A percentile compares a stretch with the other conserved stretches of the same genome.
These are phyloP conservation scores for Cassiopea andromeda DNA, from an alignment of 30 jellyfish, hydroid and myxozoan species.

Conservation along the genomic window DNA sequence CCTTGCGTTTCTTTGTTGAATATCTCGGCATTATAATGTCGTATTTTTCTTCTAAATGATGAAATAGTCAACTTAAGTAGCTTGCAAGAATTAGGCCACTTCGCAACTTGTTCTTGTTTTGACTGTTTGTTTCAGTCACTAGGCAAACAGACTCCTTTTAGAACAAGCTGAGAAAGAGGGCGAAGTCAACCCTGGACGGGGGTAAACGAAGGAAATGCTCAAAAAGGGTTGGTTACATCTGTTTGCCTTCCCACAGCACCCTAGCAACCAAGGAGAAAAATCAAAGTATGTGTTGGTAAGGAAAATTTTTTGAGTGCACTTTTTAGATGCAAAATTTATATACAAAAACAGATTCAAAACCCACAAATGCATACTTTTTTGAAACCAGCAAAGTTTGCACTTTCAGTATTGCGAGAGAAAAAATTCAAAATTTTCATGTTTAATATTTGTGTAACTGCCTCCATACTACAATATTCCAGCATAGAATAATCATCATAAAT, in stretches of 20 bases:
- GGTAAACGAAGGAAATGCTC: not conserved
- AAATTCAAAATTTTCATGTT: not conserved
- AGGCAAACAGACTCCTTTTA: not conserved
- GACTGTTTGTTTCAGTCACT: not conserved
- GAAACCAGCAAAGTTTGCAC: not conserved
- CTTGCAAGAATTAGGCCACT: not conserved
- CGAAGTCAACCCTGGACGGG: not conserved
- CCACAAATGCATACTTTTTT: not conserved
- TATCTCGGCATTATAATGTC: conserved; percentile 13
- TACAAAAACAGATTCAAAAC: not conserved
- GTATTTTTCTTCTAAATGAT: not conserved
- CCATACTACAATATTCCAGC: not conserved
- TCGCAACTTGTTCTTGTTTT: not conserved
- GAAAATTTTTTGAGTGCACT: not conserved
- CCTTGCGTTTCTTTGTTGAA: conserved; percentile 35
- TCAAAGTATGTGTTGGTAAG: not conserved
- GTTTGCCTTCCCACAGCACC: not conserved
- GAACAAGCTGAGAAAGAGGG: not conserved
- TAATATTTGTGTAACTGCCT: not conserved
- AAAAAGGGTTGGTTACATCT: not conserved
- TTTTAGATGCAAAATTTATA: not conserved
- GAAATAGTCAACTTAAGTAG: not conserved
- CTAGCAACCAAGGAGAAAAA: not conserved
- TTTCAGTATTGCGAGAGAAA: not conserved
- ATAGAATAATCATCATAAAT: too few relatives aligned